A percentile compares a stretch with the other conserved stretches of the same genome.
These are phyloP conservation scores for Catostylus mosaicus DNA, from an alignment of 30 jellyfish, hydroid and myxozoan genomes.

Conservation along the genomic window DNA sequence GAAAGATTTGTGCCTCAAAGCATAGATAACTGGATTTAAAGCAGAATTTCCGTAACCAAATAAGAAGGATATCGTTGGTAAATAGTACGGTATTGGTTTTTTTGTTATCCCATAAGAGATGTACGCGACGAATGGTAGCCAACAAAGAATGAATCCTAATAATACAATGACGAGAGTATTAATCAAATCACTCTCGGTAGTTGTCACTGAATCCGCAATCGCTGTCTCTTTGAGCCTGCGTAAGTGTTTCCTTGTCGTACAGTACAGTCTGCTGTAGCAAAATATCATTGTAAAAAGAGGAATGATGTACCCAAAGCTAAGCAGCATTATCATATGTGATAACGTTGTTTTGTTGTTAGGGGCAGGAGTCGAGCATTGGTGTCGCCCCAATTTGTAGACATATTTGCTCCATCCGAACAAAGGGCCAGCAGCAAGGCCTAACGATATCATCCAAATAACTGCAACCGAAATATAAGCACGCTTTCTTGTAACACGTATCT, in stretches of 20 bases:
- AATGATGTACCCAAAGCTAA: constrained; percentile 53
- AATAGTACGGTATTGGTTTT: constrained; percentile 42
- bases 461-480: constrained; percentile 41
- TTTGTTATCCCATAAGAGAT: constrained; percentile 40
- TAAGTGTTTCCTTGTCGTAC: constrained; percentile 54
- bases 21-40: constrained; percentile 82
- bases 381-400: constrained; percentile 52
- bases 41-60: constrained; percentile 80
- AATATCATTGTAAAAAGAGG: constrained; percentile 63
- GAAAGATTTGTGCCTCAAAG: constrained; percentile 73
- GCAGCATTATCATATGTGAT: constrained; percentile 43
- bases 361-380: constrained; percentile 69
- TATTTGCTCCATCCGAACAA: constrained; percentile 80
- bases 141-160: constrained; percentile 50
- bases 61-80: constrained; percentile 64
- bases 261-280: constrained; percentile 58
- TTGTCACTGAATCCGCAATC: constrained; percentile 22
- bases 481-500: constrained; percentile 35
- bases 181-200: constrained; percentile 45
- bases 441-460: constrained; percentile 52
- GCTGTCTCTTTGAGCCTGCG: constrained; percentile 48
- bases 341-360: not conserved
- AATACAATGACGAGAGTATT: constrained; percentile 59
- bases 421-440: constrained; percentile 79
- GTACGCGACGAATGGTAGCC: constrained; percentile 76